A percentile compares a stretch with the other conserved stretches of the same genome.
These are phyloP conservation scores for Cryptoblepharus egeriae DNA, from an alignment of 2,797 vertebrate species.

Conservation along the genomic window DNA sequence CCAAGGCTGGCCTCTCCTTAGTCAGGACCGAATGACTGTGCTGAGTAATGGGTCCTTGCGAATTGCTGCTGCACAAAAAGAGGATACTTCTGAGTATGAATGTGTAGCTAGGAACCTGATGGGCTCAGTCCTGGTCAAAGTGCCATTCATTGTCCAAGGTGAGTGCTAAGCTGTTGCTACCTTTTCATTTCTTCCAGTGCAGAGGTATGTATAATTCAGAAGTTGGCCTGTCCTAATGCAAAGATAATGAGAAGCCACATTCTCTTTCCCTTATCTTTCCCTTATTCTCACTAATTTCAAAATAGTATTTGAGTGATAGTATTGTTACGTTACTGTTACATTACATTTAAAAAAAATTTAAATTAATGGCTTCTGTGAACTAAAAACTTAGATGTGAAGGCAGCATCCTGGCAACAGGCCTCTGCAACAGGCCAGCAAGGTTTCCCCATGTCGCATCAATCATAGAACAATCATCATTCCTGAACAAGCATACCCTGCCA, in stretches of 20 bases:
- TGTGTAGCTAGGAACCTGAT: conserved; percentile 92
- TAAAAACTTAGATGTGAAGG: too few relatives aligned
- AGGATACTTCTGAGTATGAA: conserved; percentile 93
- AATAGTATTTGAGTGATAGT: background rate
- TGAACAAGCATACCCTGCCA: too few relatives aligned
- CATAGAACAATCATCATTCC: too few relatives aligned
- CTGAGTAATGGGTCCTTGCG: conserved; percentile 87
- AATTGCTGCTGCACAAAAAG: conserved; percentile 82
- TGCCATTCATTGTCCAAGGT: conserved; percentile 88
- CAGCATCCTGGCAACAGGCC: too few relatives aligned
- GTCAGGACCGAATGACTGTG: conserved; percentile 74
- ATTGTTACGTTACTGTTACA: background rate
- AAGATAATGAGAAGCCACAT: background rate
- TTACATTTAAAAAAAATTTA: too few relatives aligned
- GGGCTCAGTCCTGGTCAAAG: conserved; percentile 86
- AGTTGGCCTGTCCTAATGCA: background rate
- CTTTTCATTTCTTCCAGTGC: background rate
- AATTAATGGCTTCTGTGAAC: background rate
- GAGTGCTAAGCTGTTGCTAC: conserved; percentile 20
- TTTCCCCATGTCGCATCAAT: too few relatives aligned
- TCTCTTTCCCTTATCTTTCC: background rate
- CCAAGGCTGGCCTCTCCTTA: conserved; percentile 79
- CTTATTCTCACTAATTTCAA: background rate
- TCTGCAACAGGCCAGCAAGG: too few relatives aligned
- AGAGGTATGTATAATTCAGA: background rate